phyloP scores from a whole-genome alignment of 1,140 invertebrate species.

The Heliothis virescens region DNA sequence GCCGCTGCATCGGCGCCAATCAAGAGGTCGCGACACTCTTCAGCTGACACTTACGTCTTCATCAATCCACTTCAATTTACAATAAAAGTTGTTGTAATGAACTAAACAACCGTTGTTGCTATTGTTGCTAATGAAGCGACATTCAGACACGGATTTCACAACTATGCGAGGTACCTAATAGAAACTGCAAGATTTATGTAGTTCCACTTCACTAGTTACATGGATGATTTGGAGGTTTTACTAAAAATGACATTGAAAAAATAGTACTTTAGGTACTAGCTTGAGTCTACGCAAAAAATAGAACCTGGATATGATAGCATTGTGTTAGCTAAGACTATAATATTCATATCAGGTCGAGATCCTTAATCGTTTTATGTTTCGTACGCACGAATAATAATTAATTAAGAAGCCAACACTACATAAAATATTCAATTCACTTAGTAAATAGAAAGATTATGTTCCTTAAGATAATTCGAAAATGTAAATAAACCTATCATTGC shows the following conservation, averaged over 20 bases:
- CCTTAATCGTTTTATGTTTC: too few relatives aligned
- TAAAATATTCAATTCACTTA: conserved; percentile 30
- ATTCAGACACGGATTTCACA: conserved; percentile 52
- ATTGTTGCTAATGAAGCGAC: conserved; percentile 56
- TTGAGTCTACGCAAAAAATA: too few relatives aligned
- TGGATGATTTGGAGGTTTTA: not conserved
- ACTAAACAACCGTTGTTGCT: conserved; percentile 51
- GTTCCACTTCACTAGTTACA: not conserved
- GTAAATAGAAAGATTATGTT: conserved; percentile 39
- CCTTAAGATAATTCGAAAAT: conserved; percentile 25
- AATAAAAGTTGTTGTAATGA: conserved; percentile 60
- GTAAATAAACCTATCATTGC: conserved; percentile 12
- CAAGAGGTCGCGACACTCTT: conserved; percentile 68
- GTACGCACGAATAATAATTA: conserved; percentile 5
- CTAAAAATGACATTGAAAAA: too few relatives aligned
- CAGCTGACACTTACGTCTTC: conserved; percentile 67
- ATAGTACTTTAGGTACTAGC: too few relatives aligned
- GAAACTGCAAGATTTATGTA: not conserved
- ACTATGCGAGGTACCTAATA: not conserved
- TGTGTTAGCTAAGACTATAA: too few relatives aligned
- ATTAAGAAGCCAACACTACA: conserved; percentile 1
- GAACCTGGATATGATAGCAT: too few relatives aligned
- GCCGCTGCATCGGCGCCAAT: conserved; percentile 65
- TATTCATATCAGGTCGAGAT: too few relatives aligned
- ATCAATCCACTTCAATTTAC: conserved; percentile 69